Evolutionary conservation across 2,113 vertebrate species (phyloP).

Genomic region (Connochaetes taurinus): DNA sequence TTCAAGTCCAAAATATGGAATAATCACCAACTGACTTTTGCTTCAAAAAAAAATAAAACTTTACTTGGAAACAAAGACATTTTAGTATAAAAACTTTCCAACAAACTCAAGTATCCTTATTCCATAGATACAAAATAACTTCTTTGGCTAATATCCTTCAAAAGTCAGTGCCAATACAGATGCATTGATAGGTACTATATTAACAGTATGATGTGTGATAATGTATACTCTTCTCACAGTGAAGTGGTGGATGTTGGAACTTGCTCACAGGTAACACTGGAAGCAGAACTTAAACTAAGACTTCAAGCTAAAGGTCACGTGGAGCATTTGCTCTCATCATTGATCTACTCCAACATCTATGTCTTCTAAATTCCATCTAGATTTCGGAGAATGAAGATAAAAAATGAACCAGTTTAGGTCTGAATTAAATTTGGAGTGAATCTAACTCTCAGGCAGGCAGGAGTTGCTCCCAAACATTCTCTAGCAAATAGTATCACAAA

Average conservation of each 20-base stretch:
- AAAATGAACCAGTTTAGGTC: constrained; percentile 32
- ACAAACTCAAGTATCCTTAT: background rate
- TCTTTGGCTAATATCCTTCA: background rate
- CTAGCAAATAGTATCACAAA: background rate
- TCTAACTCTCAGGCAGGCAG: background rate
- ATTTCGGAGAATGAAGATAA: constrained; percentile 35
- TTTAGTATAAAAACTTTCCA: background rate
- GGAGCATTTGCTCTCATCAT: constrained; percentile 28
- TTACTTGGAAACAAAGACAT: constrained; percentile 11
- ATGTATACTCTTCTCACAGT: background rate
- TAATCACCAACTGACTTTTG: background rate
- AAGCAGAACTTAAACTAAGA: background rate
- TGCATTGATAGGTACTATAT: background rate
- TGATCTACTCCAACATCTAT: constrained; percentile 15
- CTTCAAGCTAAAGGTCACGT: constrained; percentile 76
- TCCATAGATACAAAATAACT: background rate
- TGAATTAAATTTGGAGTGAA: background rate
- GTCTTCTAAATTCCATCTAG: constrained; percentile 35
- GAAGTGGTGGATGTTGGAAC: background rate
- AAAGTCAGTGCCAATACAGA: background rate
- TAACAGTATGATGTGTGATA: background rate
- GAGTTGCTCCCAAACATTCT: background rate
- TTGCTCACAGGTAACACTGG: background rate
- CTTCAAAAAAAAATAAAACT: constrained; percentile 16
- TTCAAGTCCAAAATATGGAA: background rate